Evolutionary conservation across 2,113 vertebrate genomes (phyloP), one percentile per base, ranked within the genome.

Genomic region (Prionailurus viverrinus): DNA sequence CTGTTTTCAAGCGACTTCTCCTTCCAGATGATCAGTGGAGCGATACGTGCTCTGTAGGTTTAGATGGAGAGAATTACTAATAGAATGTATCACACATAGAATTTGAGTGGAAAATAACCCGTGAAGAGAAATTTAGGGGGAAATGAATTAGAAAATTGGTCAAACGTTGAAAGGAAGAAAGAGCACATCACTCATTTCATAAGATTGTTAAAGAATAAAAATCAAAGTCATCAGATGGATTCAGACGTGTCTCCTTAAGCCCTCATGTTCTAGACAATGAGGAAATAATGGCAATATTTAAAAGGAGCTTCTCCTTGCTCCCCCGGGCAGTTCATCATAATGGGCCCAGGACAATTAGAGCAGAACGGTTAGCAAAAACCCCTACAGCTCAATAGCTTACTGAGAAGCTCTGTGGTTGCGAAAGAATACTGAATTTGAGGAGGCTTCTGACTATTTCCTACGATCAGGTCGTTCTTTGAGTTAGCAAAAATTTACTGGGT

Each of bases 141-240:
- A 92, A 97, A 85, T 73, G 88, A 71, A 73, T 89, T 73, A 91
- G 80, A 95, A 98, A 95, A 78, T 45, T 69, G 21, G n/a, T 25
- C 41, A 81, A 71, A 95, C 76, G 39, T 36, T 92, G 76, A 66
- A 94, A 94, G 33, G 63, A 55, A 61, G 55, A 41, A 74, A 81
- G 4, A 88, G 68, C 48, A 33, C 6, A 27, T 66, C 18, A 13
- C 18, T 86, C 10, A 82, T 39, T 86, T 92, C 27, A 51, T 7
- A 5, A 27, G 94, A 16, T 0, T 51, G n/a, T 51, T 11, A 36
- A 23, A 63, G 41, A 55, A 33, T 0, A 29, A 31, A 85, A 29
- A 39, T 4, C 19, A 10, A n/a, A 53, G 19, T 53, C 73, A 4
- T 76, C 27, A 93, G 36, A n/a, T 7, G 5, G 53, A 45, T 39